Percentiles rank a stretch among this genome's conserved stretches.
Evolutionary conservation across 2,888 invertebrate genomes (phyloP).

Genomic region (Thymelicus acteon): DNA sequence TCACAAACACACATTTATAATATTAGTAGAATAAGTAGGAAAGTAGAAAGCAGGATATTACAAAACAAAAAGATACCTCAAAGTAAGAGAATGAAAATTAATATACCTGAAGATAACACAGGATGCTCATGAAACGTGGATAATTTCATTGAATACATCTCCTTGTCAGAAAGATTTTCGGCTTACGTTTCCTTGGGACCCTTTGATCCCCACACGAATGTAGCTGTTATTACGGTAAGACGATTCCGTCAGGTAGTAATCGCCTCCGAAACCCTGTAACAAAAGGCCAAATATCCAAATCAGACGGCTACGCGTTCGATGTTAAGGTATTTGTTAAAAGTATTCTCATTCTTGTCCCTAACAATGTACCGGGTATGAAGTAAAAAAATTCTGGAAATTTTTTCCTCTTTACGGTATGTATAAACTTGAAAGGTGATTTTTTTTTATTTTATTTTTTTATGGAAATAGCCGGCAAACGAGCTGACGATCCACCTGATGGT

Average conservation of each 20-base stretch:
- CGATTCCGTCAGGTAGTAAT: slow-evolving; percentile 36
- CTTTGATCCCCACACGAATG: slow-evolving; percentile 35
- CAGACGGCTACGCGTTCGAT: slow-evolving; percentile 11
- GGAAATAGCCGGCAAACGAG: too few relatives aligned
- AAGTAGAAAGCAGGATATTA: too few relatives aligned
- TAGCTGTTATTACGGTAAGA: slow-evolving; percentile 31
- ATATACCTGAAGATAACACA: background rate
- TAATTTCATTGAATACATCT: slow-evolving; percentile 20
- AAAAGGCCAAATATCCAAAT: slow-evolving; percentile 32
- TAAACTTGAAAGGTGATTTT: too few relatives aligned
- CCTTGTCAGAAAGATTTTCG: slow-evolving; percentile 32
- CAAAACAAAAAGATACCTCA: too few relatives aligned
- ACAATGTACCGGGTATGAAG: background rate
- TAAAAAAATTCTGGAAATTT: too few relatives aligned
- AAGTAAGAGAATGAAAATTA: background rate
- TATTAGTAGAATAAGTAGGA: too few relatives aligned
- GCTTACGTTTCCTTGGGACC: slow-evolving; percentile 22
- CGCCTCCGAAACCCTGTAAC: slow-evolving; percentile 24
- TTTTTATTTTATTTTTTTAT: too few relatives aligned
- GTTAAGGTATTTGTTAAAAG: slow-evolving; percentile 1
- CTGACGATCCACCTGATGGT: too few relatives aligned
- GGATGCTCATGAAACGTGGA: slow-evolving; percentile 1
- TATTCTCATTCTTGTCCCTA: slow-evolving; percentile 5
- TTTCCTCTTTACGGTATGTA: too few relatives aligned
- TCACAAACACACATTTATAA: too few relatives aligned